Evolutionary conservation across 37 sponge, comb jelly and placozoan species (phyloP), one percentile per base, ranked within the genome.

Genomic region (Aplysina aerophoba): DNA sequence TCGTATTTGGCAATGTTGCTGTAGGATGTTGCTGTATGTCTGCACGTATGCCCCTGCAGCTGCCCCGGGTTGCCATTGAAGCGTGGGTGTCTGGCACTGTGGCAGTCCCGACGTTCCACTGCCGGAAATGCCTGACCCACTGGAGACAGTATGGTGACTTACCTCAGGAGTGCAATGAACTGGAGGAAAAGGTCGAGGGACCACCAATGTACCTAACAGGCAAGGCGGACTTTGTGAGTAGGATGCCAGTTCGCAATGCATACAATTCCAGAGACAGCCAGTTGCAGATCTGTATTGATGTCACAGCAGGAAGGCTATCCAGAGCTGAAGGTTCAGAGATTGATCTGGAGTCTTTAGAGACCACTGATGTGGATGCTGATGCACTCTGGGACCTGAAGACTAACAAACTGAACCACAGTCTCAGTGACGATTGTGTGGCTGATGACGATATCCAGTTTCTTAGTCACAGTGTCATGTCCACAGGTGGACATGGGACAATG

Each of bases 71-170:
- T 67, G 38, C 62, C 21, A 83, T 83, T 54, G n/a, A 37, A 3
- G 83, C 53, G 56, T 83, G 83, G 83, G 41, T 61, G 0, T 55
- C 83, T n/a, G 83, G 83, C 44, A 39, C 83, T n/a, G 36, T 83
- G 8, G 83, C 68, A 20, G 31, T 83, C 83, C 69, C 83, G 20
- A 83, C 69, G 0, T 83, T 83, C 34, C 83, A 83, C 55, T 83
- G 83, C 55, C 28, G 20, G 69, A 44, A 50, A 15, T 83, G 83
- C 30, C n/a, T 83, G 41, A 35, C 44, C 39, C 50, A 68, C n/a
- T 83, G 83, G 83, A 34, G 39, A 37, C 53, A 8, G 55, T 39
- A 68, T 22, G 83, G 83, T 21, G 53, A 66, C 40, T 4, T 83
- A 13, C 83, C 83, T 36, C 27, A 66, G 40, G 54, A 40, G 28